A percentile compares a stretch with the other conserved stretches of the same genome.
Conservation (phyloP, 2,888 invertebrate species). For the Andrena chrysosceles region DNA sequence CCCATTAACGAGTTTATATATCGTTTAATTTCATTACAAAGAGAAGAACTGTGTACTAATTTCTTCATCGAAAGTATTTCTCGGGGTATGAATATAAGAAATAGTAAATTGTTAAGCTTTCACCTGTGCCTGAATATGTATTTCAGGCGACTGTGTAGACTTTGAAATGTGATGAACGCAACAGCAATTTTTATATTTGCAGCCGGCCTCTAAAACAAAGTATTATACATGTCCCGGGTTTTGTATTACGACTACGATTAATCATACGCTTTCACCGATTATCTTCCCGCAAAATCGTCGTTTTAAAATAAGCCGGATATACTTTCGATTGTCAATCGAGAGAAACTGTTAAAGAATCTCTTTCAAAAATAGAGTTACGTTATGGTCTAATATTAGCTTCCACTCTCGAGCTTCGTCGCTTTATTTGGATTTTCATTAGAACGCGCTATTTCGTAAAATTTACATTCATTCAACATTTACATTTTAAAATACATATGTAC, state of each 20-base stretch:
- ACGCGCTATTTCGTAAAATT: not conserved
- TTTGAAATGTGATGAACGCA: not conserved
- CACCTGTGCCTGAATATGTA: not conserved
- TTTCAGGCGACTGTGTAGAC: not conserved
- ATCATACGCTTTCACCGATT: constrained; percentile 24
- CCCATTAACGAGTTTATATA: not conserved
- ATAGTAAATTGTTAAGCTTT: not conserved
- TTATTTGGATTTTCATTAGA: not conserved
- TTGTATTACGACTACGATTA: constrained; percentile 24
- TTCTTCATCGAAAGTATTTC: not conserved
- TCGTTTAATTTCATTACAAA: not conserved
- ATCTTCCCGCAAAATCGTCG: constrained; percentile 6
- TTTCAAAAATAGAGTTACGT: not conserved
- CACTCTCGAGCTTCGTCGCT: not conserved
- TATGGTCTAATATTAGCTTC: constrained; percentile 7
- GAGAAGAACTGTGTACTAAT: no score
- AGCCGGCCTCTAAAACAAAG: constrained; percentile 1
- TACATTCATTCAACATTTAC: no score
- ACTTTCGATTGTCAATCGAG: constrained; percentile 12
- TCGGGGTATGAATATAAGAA: not conserved
- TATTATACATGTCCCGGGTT: constrained; percentile 15
- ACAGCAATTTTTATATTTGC: constrained; percentile 3
- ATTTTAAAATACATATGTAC: no score
- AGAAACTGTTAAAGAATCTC: not conserved
- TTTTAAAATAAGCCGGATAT: not conserved